Conservation (phyloP, 2,888 invertebrate genomes). For the Epistrophe grossulariae region DNA sequence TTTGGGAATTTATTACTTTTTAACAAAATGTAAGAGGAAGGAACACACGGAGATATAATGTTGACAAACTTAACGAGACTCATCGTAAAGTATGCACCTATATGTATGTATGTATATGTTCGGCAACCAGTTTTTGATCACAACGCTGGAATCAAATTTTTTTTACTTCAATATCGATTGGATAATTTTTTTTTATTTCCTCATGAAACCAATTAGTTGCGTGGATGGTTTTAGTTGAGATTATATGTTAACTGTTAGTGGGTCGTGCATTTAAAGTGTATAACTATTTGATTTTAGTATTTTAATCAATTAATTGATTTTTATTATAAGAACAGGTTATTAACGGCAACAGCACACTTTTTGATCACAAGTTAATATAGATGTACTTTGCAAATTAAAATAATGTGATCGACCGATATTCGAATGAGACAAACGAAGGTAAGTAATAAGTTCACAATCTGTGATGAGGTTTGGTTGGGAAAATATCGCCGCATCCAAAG, state of each 20-base stretch:
- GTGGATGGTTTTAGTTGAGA: slow-evolving; percentile 44
- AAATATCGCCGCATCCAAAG: too few relatives aligned
- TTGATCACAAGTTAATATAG: neutral
- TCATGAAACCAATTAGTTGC: slow-evolving; percentile 57
- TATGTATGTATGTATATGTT: slow-evolving; percentile 28
- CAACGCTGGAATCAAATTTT: neutral
- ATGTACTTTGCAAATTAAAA: too few relatives aligned
- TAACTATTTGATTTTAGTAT: neutral
- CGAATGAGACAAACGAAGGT: too few relatives aligned
- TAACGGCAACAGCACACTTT: neutral
- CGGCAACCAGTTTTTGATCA: slow-evolving; percentile 50
- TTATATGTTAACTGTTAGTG: slow-evolving; percentile 41
- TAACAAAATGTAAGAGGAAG: slow-evolving; percentile 9
- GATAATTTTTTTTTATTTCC: slow-evolving; percentile 39
- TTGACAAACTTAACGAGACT: slow-evolving; percentile 63
- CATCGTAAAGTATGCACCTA: slow-evolving; percentile 45
- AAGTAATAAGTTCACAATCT: too few relatives aligned
- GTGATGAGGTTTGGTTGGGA: too few relatives aligned
- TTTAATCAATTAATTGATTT: slow-evolving; percentile 33
- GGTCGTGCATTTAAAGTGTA: slow-evolving; percentile 30
- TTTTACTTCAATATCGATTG: slow-evolving; percentile 33
- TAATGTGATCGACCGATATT: too few relatives aligned
- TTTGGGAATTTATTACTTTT: slow-evolving; percentile 61
- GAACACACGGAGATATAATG: neutral
- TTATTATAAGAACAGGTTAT: neutral